phyloP scores from a whole-genome alignment of 2,888 invertebrate species.

The Cremastinae sp. region DNA sequence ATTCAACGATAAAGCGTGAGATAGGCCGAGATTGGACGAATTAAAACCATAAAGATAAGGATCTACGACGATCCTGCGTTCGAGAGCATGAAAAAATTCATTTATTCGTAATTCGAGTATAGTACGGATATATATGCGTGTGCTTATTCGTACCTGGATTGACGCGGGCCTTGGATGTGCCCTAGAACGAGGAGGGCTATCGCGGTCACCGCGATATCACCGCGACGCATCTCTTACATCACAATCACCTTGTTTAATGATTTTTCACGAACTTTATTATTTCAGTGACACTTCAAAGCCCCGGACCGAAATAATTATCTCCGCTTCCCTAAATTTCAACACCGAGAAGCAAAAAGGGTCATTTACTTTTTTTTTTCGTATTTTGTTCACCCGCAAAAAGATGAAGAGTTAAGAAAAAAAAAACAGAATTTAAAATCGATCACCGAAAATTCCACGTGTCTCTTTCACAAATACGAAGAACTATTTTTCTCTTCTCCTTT shows the following conservation, averaged over 20 bases:
- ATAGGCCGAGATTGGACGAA: slow-evolving; percentile 5
- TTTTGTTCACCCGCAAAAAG: not conserved
- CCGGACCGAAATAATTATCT: not conserved
- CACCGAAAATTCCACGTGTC: slow-evolving; percentile 6
- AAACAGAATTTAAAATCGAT: not conserved
- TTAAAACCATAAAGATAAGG: slow-evolving; percentile 30
- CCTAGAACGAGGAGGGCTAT: slow-evolving; percentile 79
- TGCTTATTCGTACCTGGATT: slow-evolving; percentile 73
- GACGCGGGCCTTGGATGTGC: slow-evolving; percentile 77
- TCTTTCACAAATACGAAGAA: slow-evolving; percentile 40
- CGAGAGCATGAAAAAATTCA: not conserved
- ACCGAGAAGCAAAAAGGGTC: too few species aligned
- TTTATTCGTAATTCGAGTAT: not conserved
- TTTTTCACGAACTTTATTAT: slow-evolving; percentile 66
- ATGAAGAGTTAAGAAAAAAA: slow-evolving; percentile 1
- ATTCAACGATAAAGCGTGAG: too few species aligned
- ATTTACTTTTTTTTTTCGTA: too few species aligned
- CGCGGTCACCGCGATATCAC: slow-evolving; percentile 80
- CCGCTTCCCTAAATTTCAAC: not conserved
- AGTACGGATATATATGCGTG: not conserved
- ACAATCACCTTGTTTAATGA: slow-evolving; percentile 76
- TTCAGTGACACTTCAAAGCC: not conserved
- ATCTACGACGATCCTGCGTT: not conserved
- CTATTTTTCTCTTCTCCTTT: not conserved
- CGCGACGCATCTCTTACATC: slow-evolving; percentile 80